These are phyloP conservation scores for Ypsolopha sequella DNA, from an alignment of 2,888 invertebrate genomes.

Conservation along the genomic window DNA sequence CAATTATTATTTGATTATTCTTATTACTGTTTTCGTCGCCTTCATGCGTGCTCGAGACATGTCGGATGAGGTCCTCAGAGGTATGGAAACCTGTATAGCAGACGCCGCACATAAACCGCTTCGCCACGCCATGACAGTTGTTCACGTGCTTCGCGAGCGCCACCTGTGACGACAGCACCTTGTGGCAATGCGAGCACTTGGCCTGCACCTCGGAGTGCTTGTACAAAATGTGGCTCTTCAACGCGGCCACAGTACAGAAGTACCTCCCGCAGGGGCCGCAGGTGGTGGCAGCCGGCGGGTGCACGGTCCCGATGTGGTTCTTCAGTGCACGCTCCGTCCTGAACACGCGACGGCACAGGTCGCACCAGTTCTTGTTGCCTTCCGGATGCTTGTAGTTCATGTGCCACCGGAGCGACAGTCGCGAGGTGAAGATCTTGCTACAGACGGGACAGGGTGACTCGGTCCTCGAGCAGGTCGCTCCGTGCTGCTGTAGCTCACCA, in stretches of 20 bases:
- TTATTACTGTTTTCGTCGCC: neutral
- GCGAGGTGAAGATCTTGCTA: conserved; percentile 30
- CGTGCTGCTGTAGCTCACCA: conserved; percentile 22
- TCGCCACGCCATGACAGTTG: conserved; percentile 19
- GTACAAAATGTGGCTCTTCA: conserved; percentile 35
- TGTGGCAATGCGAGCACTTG: conserved; percentile 28
- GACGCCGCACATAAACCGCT: neutral
- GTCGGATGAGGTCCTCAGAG: neutral
- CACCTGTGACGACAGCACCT: conserved; percentile 24
- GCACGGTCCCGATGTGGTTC: conserved; percentile 34
- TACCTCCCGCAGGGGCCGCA: conserved; percentile 26
- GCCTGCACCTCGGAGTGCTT: conserved; percentile 25
- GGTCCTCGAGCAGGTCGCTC: conserved; percentile 22
- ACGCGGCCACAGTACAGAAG: conserved; percentile 26
- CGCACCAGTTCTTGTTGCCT: conserved; percentile 25
- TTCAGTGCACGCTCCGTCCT: conserved; percentile 24
- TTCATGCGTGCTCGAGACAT: neutral
- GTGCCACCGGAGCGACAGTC: conserved; percentile 35
- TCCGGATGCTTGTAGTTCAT: conserved; percentile 39
- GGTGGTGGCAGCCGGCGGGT: conserved; percentile 25
- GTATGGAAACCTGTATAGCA: neutral
- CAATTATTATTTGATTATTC: neutral
- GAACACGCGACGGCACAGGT: conserved; percentile 33
- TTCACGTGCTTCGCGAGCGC: conserved; percentile 23
- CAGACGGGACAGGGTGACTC: conserved; percentile 30